Evolutionary conservation across 2,797 vertebrate species (phyloP), one percentile per base, ranked within the genome.

Genomic region (Cuniculus paca): DNA sequence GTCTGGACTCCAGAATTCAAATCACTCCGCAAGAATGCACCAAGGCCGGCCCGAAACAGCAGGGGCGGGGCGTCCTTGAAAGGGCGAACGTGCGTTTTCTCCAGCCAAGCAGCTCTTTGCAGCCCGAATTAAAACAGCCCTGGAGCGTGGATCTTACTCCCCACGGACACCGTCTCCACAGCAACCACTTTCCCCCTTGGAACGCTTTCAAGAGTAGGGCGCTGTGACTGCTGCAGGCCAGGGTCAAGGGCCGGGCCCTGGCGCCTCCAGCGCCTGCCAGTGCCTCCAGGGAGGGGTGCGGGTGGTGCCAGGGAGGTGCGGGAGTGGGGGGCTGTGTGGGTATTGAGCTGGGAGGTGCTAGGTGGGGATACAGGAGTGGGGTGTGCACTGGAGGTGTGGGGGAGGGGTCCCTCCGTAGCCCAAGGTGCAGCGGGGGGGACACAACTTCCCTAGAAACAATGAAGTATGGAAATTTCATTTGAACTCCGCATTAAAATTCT

Each of bases 171-270:
- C 0, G 48, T 98, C 94, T 88, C 98, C 96, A 95, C 96, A 94
- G 98, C 97, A 98, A 98, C 97, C 13, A 22, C 14, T 93, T 83
- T 60, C 97, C 88, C 94, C 0, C 82, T 85, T 17, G 56, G 95
- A 86, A 5, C 82, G 90, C n/a, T 19, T 96, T 95, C 60, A 39
- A 91, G 91, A 97, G 79, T 12, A 1, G 39, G 12, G 26, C 39
- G 26, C 24, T 2, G 5, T 28, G 1, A 12, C 72, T 48, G 42
- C 72, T 14, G 13, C 26, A 31, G 63, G 42, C 48, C 0, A 2
- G 72, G 63, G 45, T 42, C 56, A 61, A 78, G 36, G 42, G 28
- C 8, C 74, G 60, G 24, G 61, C 11, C 48, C 39, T 5, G 42
- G 42, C 72, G 39, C 11, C 11, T 42, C 24, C 31, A 5, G 14